Base-by-base conservation (phyloP, 2,797 vertebrate genomes). In the Anguilla pacifica region DNA sequence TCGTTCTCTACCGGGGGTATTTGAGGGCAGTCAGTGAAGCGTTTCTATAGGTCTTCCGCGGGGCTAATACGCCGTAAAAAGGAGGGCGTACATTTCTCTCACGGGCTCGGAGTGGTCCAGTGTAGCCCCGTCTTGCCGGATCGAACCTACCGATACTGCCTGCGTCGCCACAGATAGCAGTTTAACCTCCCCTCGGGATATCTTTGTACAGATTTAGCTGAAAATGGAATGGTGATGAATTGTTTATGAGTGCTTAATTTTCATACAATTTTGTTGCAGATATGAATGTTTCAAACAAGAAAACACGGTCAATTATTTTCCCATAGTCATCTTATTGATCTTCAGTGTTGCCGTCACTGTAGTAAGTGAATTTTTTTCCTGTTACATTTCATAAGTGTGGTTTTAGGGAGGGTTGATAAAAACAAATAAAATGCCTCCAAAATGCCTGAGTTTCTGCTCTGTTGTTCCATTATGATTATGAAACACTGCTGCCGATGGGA, bases 281-380 rank as follows among this genome's bases (percentile, higher is more conserved):
- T 99, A 97, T 55, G 98, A 99, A 92, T 98, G 98, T 94, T 99
- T 99, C 97, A 99, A 98, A 94, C 94, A 95, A 93, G 97, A 97
- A 93, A 98, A 96, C 87, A 95, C 93, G 85, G 93, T 98, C 91
- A 97, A 97, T 94, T 96, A 97, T 89, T 95, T 97, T 28, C 95
- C 97, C 79, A 95, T 98, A 89, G 93, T 95, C 59, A 89, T 97
- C 72, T 94, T 99, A 93, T 91, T 97, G 86, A 92, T 97, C 74
- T 99, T 98, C 97, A 99, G 99, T 92, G 92, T 97, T 55, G 94
- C 95, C 84, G 99, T 99, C 93, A 98, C 96, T 91, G 95, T 96
- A 95, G 98, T 99, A 97, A 98, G 99, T 92, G 28, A 28, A 5
- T 28, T 79, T 0, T 10, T 79, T 6, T 49, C 72, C 53, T 17